Evolutionary conservation across 2,113 vertebrate species (phyloP).

Genomic region (Myocastor coypus): DNA sequence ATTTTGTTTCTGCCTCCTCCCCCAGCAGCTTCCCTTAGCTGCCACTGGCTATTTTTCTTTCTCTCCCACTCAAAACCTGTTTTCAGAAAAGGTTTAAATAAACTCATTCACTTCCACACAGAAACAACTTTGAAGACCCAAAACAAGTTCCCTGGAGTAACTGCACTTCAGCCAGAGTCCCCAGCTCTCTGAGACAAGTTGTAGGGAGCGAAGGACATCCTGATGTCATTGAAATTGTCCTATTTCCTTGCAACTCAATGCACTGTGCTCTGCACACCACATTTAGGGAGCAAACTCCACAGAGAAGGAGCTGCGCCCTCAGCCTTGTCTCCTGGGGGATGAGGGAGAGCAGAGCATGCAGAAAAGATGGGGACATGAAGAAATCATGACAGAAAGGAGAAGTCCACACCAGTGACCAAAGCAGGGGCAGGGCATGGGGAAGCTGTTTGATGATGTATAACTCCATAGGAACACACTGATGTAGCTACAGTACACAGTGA

Average conservation of each 20-base stretch:
- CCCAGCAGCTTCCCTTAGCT: background rate
- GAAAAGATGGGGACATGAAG: background rate
- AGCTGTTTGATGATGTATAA: background rate
- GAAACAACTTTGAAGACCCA: background rate
- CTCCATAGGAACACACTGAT: background rate
- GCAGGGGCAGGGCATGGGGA: background rate
- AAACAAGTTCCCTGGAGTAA: background rate
- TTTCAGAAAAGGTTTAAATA: conserved; percentile 10
- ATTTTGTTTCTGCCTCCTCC: background rate
- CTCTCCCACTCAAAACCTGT: conserved; percentile 10
- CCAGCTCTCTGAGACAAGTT: background rate
- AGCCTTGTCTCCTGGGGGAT: background rate
- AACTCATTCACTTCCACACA: background rate
- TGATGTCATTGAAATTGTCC: background rate
- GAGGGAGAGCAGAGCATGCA: background rate
- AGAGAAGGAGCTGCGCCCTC: background rate
- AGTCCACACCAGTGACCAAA: background rate
- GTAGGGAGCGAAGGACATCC: background rate
- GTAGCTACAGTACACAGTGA: rapidly evolving
- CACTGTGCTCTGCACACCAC: no score
- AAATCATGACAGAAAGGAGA: background rate
- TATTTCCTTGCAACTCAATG: background rate
- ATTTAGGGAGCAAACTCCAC: background rate
- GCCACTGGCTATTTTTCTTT: background rate
- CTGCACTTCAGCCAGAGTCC: background rate